phyloP scores from a whole-genome alignment of 2,113 vertebrate genomes.

The Upupa epops region DNA sequence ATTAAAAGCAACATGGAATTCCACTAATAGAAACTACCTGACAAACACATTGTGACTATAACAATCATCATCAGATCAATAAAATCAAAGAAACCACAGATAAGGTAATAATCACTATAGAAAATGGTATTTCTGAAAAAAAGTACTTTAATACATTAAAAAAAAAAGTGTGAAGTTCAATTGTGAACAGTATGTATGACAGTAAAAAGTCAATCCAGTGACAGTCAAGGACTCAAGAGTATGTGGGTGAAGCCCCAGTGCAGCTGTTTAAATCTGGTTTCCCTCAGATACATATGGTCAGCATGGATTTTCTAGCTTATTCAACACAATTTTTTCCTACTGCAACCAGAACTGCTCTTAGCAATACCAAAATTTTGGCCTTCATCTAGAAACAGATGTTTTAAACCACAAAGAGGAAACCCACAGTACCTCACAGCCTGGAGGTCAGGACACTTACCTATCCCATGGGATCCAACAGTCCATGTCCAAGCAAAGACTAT shows the following conservation, averaged over 20 bases:
- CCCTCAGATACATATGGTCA: not conserved
- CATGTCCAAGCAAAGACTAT: not conserved
- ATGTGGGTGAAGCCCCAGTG: fast-evolving
- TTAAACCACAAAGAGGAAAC: not conserved
- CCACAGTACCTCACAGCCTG: not conserved
- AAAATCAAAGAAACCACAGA: not conserved
- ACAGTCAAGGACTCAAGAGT: not conserved
- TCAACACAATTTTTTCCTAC: not conserved
- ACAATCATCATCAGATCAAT: not conserved
- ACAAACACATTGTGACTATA: not conserved
- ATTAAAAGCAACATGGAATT: not conserved
- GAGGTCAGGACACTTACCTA: not conserved
- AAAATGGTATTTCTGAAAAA: not conserved
- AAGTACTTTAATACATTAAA: not conserved
- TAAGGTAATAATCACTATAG: not conserved
- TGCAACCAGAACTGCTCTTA: not conserved
- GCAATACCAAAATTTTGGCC: not conserved
- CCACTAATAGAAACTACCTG: not conserved
- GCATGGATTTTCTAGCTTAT: not conserved
- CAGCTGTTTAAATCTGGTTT: not conserved
- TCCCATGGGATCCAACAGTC: not conserved
- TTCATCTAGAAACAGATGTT: not conserved
- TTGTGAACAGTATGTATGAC: not conserved
- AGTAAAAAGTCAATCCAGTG: not conserved
- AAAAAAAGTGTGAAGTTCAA: not conserved